Evolutionary conservation across 2,113 vertebrate genomes (phyloP), one percentile per base, ranked within the genome.

Genomic region (Pteruthius melanotis): DNA sequence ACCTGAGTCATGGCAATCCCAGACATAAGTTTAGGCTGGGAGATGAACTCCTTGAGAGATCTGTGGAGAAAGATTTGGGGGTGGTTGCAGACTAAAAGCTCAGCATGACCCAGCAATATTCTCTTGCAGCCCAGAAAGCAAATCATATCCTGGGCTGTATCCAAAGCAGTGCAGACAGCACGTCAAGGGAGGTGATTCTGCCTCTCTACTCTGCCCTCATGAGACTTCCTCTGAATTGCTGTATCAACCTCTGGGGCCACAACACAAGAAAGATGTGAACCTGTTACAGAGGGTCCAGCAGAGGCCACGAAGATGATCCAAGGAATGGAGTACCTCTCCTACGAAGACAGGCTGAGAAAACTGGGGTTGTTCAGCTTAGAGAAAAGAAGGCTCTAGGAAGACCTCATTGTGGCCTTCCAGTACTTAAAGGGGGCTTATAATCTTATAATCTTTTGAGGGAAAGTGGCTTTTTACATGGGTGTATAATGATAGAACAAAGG

Each of bases 131-230:
- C 50, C 66, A 56, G 35, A 63, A 56, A 49, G 20, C 13, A n/a
- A 49, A 4, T 15, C 30, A 10, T 15, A 5, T 40, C 49, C 42
- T 50, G 57, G 13, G 17, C 16, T 49, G 22, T 17, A 10, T 15
- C 40, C 37, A 56, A 71, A 42, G 12, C 14, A 35, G 20, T 0
- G 0, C 3, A 11, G 21, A 11, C 57, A 49, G 26, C 42, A 42
- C 9, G 14, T 9, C 27, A 31, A 22, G 42, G 50, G 50, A 64
- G 22, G 42, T 40, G 75, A 22, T 57, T 56, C 50, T 57, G 31
- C 57, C 31, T 26, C 35, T 49, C n/a, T 24, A 4, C n/a, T 21
- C 35, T 42, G 18, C 14, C 44, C 50, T 31, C 21, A 8, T 35
- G 24, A 71, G 21, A 47, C 14, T 26, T 39, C 20, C 7, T 24